Evolutionary conservation across 1,140 invertebrate species (phyloP).

Genomic region (Mercenaria mercenaria): DNA sequence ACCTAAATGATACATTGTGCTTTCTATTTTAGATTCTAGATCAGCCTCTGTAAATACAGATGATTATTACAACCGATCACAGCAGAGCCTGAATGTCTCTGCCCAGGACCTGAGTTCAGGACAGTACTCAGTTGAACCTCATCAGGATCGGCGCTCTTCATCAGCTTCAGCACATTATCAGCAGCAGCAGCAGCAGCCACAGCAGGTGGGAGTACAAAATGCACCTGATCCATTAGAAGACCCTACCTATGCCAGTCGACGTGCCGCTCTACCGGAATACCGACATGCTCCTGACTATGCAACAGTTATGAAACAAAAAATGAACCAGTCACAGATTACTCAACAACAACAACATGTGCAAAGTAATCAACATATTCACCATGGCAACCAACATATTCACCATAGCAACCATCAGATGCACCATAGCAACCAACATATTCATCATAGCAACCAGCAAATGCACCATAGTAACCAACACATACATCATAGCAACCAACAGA

Average conservation of each 20-base stretch:
- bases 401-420: conserved; percentile 45
- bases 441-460: conserved; percentile 43
- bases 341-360: conserved; percentile 58
- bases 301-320: conserved; percentile 92
- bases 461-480: conserved; percentile 70
- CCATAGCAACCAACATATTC: conserved; percentile 30
- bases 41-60: conserved; percentile 73
- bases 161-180: conserved; percentile 57
- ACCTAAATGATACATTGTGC: too few relatives aligned
- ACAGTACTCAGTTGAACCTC: not conserved
- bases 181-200: conserved; percentile 42
- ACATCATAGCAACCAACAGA: conserved; percentile 28
- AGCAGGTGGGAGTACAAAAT: not conserved
- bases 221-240: conserved; percentile 65
- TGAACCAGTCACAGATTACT: conserved; percentile 74
- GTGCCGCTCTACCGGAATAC: conserved; percentile 94
- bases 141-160: conserved; percentile 41
- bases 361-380: conserved; percentile 59
- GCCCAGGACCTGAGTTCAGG: conserved; percentile 48
- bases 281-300: conserved; percentile 97
- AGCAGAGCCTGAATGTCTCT: conserved; percentile 78
- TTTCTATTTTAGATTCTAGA: conserved; percentile 69
- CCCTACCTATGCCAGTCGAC: conserved; percentile 76
- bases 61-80: conserved; percentile 77
- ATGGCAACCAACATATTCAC: conserved; percentile 69